These are phyloP conservation scores for Ciona savignyi DNA, from an alignment of 23 tunicate genomes.

Conservation along the genomic window DNA sequence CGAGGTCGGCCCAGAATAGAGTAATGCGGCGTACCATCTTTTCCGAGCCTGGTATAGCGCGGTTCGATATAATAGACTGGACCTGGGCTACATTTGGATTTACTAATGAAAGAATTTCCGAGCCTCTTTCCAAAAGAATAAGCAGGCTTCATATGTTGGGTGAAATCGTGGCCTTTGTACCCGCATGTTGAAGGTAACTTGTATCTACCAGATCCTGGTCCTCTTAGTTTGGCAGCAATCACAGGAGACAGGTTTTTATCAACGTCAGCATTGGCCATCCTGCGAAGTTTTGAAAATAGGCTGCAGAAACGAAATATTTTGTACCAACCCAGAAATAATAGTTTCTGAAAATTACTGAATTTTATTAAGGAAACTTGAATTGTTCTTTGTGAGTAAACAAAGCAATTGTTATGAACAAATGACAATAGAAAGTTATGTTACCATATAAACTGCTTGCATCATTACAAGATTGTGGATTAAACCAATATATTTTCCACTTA, in stretches of 20 bases:
- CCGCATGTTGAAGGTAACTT: conserved; percentile 83
- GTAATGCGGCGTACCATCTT: conserved; percentile 85
- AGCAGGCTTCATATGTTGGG: conserved; percentile 47
- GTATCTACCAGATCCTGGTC: conserved; percentile 91
- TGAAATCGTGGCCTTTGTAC: conserved; percentile 69
- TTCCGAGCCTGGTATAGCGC: conserved; percentile 66
- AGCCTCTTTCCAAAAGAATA: conserved; percentile 82
- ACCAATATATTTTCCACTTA: too few species aligned
- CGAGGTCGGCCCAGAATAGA: conserved; percentile 70
- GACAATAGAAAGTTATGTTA: too few species aligned
- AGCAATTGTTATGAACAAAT: too few species aligned
- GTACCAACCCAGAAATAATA: not conserved
- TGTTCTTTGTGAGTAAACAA: too few species aligned
- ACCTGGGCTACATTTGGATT: conserved; percentile 74
- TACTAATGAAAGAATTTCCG: conserved; percentile 37
- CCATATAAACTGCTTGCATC: too few species aligned
- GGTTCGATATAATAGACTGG: conserved; percentile 70
- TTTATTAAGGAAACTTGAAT: too few species aligned
- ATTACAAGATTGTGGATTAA: too few species aligned
- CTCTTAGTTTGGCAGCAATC: conserved; percentile 77
- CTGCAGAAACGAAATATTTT: not conserved
- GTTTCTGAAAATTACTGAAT: too few species aligned
- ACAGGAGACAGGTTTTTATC: conserved; percentile 18
- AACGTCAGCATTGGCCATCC: too few species aligned
- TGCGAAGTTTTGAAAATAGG: too few species aligned